Conservation (phyloP, 1,140 invertebrate species). For the Maniola jurtina region DNA sequence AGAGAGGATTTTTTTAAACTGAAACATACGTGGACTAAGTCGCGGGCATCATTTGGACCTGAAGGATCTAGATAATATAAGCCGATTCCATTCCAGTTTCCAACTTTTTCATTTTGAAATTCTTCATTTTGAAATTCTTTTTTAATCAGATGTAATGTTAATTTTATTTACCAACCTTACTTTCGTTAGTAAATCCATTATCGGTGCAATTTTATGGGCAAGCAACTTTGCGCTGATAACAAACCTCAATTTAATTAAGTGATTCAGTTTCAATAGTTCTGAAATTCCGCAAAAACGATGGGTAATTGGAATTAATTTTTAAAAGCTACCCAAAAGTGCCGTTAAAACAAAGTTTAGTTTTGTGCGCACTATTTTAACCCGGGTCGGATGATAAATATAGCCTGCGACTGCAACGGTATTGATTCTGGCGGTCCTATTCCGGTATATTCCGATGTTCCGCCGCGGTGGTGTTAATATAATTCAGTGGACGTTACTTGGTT, state of each 20-base stretch:
- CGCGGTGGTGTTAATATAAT: background rate
- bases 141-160: no score
- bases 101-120: no score
- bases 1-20: no score
- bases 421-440: constrained; percentile 34
- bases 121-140: no score
- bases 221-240: no score
- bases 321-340: constrained; percentile 6
- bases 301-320: background rate
- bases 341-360: constrained; percentile 17
- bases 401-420: constrained; percentile 30
- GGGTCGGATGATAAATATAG: constrained; percentile 36
- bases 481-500: background rate
- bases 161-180: no score
- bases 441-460: background rate
- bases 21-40: no score
- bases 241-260: background rate
- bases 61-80: no score
- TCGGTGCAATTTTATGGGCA: no score
- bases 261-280: background rate
- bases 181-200: no score
- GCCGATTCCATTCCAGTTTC: no score
- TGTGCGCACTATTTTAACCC: constrained; percentile 32
- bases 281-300: background rate
- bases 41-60: no score